These are phyloP conservation scores for Drosophila elegans DNA, from an alignment of 1,140 invertebrate species.

Conservation along the genomic window DNA sequence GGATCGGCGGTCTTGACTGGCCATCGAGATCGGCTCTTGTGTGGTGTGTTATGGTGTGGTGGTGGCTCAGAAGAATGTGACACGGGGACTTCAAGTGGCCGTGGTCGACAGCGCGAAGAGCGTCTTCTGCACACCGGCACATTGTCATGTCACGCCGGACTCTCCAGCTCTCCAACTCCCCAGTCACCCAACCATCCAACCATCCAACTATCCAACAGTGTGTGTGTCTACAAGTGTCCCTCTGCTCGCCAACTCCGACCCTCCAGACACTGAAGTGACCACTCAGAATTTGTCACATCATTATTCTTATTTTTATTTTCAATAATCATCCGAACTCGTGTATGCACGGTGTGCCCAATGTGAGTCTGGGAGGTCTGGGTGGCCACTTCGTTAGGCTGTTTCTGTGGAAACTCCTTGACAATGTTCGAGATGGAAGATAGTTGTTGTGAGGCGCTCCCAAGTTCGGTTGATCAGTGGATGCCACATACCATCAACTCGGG, in stretches of 20 bases:
- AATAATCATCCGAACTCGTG: conserved; percentile 74
- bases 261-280: conserved; percentile 65
- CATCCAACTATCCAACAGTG: too few relatives aligned
- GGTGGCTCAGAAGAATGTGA: conserved; percentile 64
- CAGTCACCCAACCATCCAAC: too few relatives aligned
- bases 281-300: conserved; percentile 82
- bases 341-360: conserved; percentile 22
- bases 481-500: conserved; percentile 10
- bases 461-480: neutral
- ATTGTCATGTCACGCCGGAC: conserved; percentile 69
- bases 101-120: conserved; percentile 55
- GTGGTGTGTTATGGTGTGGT: neutral
- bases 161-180: conserved; percentile 8
- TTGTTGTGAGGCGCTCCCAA: neutral
- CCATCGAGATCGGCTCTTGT: conserved; percentile 39
- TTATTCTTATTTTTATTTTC: conserved; percentile 82
- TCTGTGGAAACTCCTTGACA: conserved; percentile 75
- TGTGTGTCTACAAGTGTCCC: conserved; percentile 23
- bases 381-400: conserved; percentile 73
- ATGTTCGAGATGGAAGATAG: conserved; percentile 60
- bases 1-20: conserved; percentile 34
- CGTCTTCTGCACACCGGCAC: conserved; percentile 47
- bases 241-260: conserved; percentile 27
- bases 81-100: conserved; percentile 70
- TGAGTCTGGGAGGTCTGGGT: conserved; percentile 50